phyloP scores from a whole-genome alignment of 1,140 invertebrate species.

The Dreissena polymorpha region DNA sequence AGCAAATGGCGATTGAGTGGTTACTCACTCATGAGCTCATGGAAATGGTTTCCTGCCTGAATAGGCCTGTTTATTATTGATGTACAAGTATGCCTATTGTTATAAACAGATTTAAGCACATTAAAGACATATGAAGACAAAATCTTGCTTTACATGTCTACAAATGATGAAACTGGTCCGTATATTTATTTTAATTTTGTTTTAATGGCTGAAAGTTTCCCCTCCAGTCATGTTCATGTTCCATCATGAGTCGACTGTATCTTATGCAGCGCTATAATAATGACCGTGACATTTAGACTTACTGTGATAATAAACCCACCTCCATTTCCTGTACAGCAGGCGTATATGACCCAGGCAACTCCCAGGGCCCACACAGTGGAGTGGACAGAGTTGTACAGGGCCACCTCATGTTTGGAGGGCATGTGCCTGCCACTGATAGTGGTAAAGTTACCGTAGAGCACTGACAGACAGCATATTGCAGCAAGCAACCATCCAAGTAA shows the following conservation, averaged over 20 bases:
- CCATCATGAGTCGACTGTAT: neutral
- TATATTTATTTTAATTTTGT: no score
- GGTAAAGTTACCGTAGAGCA: slow-evolving; percentile 59
- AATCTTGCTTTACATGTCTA: no score
- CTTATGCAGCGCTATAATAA: neutral
- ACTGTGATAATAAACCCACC: no score
- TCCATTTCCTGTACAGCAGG: slow-evolving; percentile 71
- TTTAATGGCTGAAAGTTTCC: neutral
- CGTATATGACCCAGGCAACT: slow-evolving; percentile 79
- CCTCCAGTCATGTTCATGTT: neutral
- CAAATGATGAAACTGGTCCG: no score
- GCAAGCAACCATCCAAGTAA: slow-evolving; percentile 52
- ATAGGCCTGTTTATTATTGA: no score
- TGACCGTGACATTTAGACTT: neutral
- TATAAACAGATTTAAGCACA: no score
- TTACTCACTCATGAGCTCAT: no score
- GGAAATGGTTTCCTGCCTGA: no score
- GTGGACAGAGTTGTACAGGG: slow-evolving; percentile 71
- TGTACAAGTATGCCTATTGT: no score
- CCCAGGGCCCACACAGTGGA: slow-evolving; percentile 74
- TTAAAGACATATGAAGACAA: no score
- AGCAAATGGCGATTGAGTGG: no score
- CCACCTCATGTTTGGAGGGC: slow-evolving; percentile 44
- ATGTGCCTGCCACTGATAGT: slow-evolving; percentile 35
- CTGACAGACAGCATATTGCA: slow-evolving; percentile 37